Evolutionary conservation across 2,888 invertebrate species (phyloP).

Genomic region (Eupithecia subumbrata): DNA sequence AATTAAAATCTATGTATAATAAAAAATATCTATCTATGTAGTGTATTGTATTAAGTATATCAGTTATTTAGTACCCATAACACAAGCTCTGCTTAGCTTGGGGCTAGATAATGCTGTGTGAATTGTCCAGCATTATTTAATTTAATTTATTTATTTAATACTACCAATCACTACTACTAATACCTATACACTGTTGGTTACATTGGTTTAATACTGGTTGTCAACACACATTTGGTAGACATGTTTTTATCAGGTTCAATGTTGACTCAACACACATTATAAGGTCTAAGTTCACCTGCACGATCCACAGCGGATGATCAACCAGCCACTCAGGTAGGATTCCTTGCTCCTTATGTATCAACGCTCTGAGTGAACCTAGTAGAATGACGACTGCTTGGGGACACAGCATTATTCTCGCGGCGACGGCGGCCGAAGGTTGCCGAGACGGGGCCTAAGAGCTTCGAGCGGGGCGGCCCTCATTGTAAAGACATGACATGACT

Average conservation of each 20-base stretch:
- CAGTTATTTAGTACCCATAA: no score
- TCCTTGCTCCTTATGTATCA: slow-evolving; percentile 85
- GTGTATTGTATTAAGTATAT: no score
- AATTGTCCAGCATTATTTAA: no score
- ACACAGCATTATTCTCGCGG: slow-evolving; percentile 91
- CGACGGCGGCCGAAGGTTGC: slow-evolving; percentile 83
- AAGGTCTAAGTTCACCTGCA: slow-evolving; percentile 79
- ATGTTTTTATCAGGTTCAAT: not conserved
- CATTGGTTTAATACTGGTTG: no score
- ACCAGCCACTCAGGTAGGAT: slow-evolving; percentile 89
- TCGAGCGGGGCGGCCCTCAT: slow-evolving; percentile 97
- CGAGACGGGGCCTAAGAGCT: slow-evolving; percentile 85
- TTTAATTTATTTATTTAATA: no score
- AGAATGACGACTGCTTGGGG: slow-evolving; percentile 96
- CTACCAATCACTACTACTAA: no score
- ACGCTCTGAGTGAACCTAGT: slow-evolving; percentile 91
- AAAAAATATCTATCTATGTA: no score
- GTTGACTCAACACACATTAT: not conserved
- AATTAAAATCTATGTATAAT: no score
- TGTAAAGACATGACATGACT: slow-evolving; percentile 85
- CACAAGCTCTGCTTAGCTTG: no score
- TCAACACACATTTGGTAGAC: no score
- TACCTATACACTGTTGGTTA: no score
- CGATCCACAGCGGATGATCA: slow-evolving; percentile 91
- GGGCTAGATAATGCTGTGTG: no score